A percentile compares a stretch with the other conserved stretches of the same genome.
Conservation (phyloP, 1,140 invertebrate genomes). For the Limonius californicus region DNA sequence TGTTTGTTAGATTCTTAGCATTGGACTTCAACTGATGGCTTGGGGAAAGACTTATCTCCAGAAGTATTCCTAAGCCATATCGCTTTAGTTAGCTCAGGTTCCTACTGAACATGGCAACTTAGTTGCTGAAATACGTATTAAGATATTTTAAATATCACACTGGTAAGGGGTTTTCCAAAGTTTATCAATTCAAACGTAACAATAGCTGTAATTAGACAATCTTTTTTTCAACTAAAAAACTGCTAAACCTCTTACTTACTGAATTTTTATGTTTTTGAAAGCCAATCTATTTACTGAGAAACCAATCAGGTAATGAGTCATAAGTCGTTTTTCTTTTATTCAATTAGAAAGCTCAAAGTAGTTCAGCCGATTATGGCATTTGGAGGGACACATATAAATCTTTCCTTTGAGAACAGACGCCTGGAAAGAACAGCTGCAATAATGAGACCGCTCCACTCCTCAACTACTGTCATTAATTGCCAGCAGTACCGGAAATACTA, state of each 20-base stretch:
- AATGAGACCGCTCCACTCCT: conserved; percentile 6
- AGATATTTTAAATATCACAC: no score
- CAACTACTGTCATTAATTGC: conserved; percentile 6
- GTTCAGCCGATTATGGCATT: not conserved
- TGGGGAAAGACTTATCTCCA: no score
- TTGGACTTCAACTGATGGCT: no score
- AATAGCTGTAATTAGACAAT: not conserved
- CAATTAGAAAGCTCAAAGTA: not conserved
- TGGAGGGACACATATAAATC: not conserved
- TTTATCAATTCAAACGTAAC: no score
- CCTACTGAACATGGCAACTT: no score
- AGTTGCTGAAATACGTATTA: no score
- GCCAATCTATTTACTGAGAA: not conserved
- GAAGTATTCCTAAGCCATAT: no score
- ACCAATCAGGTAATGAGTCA: not conserved
- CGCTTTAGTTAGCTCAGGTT: no score
- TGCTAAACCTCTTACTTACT: no score
- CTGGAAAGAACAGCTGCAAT: conserved; percentile 3
- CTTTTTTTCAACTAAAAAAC: not conserved
- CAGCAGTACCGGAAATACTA: not conserved
- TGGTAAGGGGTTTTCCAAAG: no score
- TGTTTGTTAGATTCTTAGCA: no score
- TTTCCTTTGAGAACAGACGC: conserved; percentile 3
- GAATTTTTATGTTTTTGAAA: no score
- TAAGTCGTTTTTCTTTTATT: conserved; percentile 1